Conservation (phyloP, 1,140 invertebrate species). For the Stenopsyche tienmushanensis region DNA sequence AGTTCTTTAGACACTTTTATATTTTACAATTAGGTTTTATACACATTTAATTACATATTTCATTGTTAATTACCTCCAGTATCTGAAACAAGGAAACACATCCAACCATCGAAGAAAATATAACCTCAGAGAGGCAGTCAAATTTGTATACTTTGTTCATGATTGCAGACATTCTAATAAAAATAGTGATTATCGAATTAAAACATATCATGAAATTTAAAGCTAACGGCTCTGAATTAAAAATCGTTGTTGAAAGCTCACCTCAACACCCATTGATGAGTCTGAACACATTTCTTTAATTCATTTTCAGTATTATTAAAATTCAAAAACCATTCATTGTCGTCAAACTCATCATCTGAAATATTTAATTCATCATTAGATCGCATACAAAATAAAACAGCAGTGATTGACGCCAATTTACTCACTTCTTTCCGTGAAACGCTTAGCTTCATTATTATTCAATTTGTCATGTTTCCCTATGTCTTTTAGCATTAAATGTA, state of each 20-base stretch:
- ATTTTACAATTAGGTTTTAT: too few relatives aligned
- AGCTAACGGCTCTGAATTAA: background rate
- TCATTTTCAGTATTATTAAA: background rate
- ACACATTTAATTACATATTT: too few relatives aligned
- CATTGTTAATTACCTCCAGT: conserved; percentile 11
- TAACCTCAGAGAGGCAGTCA: conserved; percentile 17
- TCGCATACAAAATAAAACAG: too few relatives aligned
- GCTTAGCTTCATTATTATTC: background rate
- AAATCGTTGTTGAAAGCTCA: background rate
- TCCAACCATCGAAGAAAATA: conserved; percentile 24
- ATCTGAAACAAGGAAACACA: conserved; percentile 33
- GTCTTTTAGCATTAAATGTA: background rate
- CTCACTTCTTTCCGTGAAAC: too few relatives aligned
- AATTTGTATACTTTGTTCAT: conserved; percentile 25
- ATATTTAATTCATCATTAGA: too few relatives aligned
- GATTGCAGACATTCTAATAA: conserved; percentile 15
- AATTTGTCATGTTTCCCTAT: background rate
- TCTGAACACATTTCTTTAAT: conserved; percentile 3
- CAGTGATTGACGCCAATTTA: too few relatives aligned
- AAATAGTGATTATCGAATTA: too few relatives aligned
- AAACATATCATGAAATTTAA: conserved; percentile 8
- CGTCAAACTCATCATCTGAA: background rate
- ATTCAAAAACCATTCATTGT: conserved; percentile 11
- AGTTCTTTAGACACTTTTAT: too few relatives aligned
- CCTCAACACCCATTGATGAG: conserved; percentile 21